phyloP scores from a whole-genome alignment of 2,797 vertebrate species.

The Mareca strepera region DNA sequence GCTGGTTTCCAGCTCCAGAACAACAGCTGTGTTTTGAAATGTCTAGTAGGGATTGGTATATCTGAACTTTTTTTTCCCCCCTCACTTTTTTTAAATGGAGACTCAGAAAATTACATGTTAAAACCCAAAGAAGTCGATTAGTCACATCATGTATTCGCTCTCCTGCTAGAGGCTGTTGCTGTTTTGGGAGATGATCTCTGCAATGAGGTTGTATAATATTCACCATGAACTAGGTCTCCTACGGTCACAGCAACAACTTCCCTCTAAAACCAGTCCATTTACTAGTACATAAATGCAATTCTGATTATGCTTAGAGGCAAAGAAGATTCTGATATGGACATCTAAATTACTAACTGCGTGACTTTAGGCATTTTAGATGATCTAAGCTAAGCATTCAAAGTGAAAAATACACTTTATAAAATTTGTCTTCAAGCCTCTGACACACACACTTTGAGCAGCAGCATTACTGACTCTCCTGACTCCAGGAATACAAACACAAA shows the following conservation, averaged over 20 bases:
- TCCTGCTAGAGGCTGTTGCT: slow-evolving; percentile 14
- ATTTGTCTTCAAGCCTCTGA: not conserved
- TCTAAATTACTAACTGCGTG: not conserved
- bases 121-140: not conserved
- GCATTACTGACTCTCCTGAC: not conserved
- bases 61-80: not conserved
- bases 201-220: not conserved
- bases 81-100: not conserved
- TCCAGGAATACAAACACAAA: not conserved
- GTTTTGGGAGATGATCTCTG: slow-evolving; percentile 8
- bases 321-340: not conserved
- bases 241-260: not conserved
- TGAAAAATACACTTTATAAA: not conserved
- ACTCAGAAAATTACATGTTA: not conserved
- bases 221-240: not conserved
- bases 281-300: not conserved
- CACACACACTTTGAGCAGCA: not conserved
- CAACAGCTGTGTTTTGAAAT: not conserved
- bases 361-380: not conserved
- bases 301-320: not conserved
- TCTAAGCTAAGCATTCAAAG: not conserved
- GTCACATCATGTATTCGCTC: not conserved
- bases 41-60: not conserved
- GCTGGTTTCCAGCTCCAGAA: not conserved
- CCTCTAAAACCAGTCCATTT: not conserved